Evolutionary conservation across 2,797 vertebrate species (phyloP).

Genomic region (Aulostomus chinensis): DNA sequence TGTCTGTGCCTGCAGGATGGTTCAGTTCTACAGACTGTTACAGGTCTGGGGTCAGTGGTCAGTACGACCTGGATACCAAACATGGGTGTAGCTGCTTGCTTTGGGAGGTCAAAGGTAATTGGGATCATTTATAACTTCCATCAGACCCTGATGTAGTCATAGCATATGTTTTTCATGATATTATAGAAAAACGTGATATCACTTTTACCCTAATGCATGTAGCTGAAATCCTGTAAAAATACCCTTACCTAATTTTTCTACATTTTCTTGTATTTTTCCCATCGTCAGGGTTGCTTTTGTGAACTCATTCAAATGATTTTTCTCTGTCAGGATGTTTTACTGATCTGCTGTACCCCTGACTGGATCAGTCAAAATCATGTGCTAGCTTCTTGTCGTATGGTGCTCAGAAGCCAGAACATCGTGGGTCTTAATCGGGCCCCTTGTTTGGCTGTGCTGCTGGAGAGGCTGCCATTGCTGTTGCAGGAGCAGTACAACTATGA

Average conservation of each 20-base stretch:
- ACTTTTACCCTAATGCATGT: too few relatives aligned
- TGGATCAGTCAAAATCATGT: constrained; percentile 84
- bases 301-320: not conserved
- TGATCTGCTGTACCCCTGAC: constrained; percentile 82
- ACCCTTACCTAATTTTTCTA: too few relatives aligned
- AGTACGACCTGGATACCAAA: constrained; percentile 81
- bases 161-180: too few relatives aligned
- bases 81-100: constrained; percentile 80
- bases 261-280: too few relatives aligned
- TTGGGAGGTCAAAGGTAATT: constrained; percentile 83
- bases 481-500: constrained; percentile 83
- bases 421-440: constrained; percentile 81
- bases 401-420: constrained; percentile 81
- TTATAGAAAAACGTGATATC: too few relatives aligned
- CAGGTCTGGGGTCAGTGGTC: constrained; percentile 82
- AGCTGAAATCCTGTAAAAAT: too few relatives aligned
- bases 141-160: too few relatives aligned
- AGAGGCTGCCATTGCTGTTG: constrained; percentile 80
- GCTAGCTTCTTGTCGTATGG: constrained; percentile 80
- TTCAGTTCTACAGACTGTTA: constrained; percentile 82
- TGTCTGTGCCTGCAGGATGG: constrained; percentile 74
- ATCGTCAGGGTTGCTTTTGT: too few relatives aligned
- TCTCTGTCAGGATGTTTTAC: constrained; percentile 78
- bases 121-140: not conserved
- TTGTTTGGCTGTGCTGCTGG: constrained; percentile 84